Conservation (phyloP, 2,888 invertebrate species). For the Allophyes oxyacanthae region DNA sequence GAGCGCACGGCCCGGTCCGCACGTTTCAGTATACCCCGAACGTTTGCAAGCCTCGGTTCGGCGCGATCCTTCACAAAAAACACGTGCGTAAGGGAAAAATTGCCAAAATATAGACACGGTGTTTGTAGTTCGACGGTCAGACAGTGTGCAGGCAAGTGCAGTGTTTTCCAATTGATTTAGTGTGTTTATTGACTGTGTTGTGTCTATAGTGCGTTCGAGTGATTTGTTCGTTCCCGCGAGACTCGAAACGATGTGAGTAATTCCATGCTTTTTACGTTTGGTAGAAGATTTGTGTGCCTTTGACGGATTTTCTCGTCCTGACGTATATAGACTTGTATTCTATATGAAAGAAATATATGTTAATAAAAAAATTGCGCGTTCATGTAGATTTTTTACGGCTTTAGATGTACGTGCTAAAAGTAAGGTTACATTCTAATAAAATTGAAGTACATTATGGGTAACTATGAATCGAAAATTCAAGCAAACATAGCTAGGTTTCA, state of each 20-base stretch:
- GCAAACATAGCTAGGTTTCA: too few relatives aligned
- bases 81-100: slow-evolving; percentile 64
- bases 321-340: not conserved
- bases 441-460: not conserved
- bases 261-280: slow-evolving; percentile 41
- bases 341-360: not conserved
- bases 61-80: slow-evolving; percentile 60
- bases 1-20: slow-evolving; percentile 76
- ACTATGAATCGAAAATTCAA: too few relatives aligned
- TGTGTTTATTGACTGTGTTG: slow-evolving; percentile 50
- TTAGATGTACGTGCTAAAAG: not conserved
- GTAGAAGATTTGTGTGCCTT: slow-evolving; percentile 5
- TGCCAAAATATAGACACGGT: slow-evolving; percentile 60
- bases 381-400: not conserved
- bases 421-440: not conserved
- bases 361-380: not conserved
- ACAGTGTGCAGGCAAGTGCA: slow-evolving; percentile 52
- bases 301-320: not conserved
- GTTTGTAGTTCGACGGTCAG: slow-evolving; percentile 45
- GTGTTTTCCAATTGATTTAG: slow-evolving; percentile 56
- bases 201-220: slow-evolving; percentile 50
- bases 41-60: slow-evolving; percentile 74
- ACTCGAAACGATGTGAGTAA: slow-evolving; percentile 51
- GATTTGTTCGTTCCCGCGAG: slow-evolving; percentile 49
- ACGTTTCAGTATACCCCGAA: slow-evolving; percentile 82